Evolutionary conservation across 1,140 invertebrate genomes (phyloP).

Genomic region (Ceratina calcarata): DNA sequence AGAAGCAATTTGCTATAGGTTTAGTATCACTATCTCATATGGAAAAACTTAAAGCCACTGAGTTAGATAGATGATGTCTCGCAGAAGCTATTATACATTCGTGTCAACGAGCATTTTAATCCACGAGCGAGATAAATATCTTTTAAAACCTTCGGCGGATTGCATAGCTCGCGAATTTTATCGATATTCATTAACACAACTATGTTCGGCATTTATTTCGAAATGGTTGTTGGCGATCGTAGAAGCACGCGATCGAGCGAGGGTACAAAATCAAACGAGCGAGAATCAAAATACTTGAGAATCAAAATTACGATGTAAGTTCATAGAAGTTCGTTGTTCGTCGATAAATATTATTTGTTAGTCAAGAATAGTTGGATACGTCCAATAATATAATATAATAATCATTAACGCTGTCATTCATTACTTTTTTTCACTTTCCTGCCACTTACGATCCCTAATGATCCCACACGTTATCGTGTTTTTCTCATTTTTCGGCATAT

Average conservation of each 20-base stretch:
- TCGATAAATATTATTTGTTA: constrained; percentile 75
- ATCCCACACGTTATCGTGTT: neutral
- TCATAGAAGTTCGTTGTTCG: constrained; percentile 71
- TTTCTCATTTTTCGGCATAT: too few species aligned
- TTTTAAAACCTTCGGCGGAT: constrained; percentile 35
- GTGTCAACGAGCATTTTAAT: constrained; percentile 41
- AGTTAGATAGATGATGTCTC: constrained; percentile 29
- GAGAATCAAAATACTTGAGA: constrained; percentile 76
- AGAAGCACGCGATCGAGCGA: constrained; percentile 40
- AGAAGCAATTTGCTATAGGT: constrained; percentile 27
- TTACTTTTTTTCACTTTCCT: neutral
- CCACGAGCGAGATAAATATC: constrained; percentile 35
- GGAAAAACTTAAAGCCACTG: constrained; percentile 11
- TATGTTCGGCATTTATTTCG: constrained; percentile 36
- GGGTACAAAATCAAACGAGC: constrained; percentile 56
- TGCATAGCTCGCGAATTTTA: constrained; percentile 34
- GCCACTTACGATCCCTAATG: neutral
- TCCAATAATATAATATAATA: constrained; percentile 69
- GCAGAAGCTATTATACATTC: constrained; percentile 14
- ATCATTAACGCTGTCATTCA: constrained; percentile 57
- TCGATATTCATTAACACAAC: constrained; percentile 21
- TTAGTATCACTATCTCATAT: constrained; percentile 40
- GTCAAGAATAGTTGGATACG: constrained; percentile 68
- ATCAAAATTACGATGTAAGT: constrained; percentile 80
- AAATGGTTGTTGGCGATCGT: constrained; percentile 29